phyloP scores from a whole-genome alignment of 2,888 invertebrate genomes.

The Drosophila nr. fundita region DNA sequence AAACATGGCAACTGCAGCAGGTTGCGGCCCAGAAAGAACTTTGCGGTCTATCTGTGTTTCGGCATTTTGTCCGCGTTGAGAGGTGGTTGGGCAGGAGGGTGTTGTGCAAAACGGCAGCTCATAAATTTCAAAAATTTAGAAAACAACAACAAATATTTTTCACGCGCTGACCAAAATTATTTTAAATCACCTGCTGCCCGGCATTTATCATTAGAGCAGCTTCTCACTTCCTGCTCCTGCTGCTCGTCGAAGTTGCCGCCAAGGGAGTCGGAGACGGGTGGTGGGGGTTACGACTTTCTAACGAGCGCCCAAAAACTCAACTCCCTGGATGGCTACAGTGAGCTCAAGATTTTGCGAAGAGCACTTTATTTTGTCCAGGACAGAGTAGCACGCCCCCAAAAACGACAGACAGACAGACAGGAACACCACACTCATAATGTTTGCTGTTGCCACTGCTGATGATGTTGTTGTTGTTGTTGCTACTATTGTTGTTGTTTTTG shows the following conservation, averaged over 20 bases:
- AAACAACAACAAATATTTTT: slow-evolving; percentile 71
- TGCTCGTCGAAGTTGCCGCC: not conserved
- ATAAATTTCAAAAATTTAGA: slow-evolving; percentile 72
- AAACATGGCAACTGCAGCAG: slow-evolving; percentile 61
- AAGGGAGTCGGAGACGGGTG: not conserved
- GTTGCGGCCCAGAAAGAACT: slow-evolving; percentile 49
- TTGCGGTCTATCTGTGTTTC: slow-evolving; percentile 31
- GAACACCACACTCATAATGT: slow-evolving; percentile 62
- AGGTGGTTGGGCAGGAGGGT: not conserved
- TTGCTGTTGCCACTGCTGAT: slow-evolving; percentile 18
- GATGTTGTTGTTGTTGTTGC: slow-evolving; percentile 19
- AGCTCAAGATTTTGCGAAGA: slow-evolving; percentile 67
- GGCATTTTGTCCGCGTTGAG: not conserved
- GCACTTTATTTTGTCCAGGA: slow-evolving; percentile 71
- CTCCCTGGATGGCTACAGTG: slow-evolving; percentile 49
- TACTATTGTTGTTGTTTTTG: slow-evolving; percentile 58
- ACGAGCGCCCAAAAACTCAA: slow-evolving; percentile 58
- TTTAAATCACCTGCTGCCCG: slow-evolving; percentile 81
- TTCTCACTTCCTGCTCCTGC: not conserved
- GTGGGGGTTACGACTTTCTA: slow-evolving; percentile 31
- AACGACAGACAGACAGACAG: slow-evolving; percentile 28
- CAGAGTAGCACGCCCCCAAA: slow-evolving; percentile 57
- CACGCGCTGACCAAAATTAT: slow-evolving; percentile 76
- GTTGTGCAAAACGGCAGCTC: slow-evolving; percentile 61
- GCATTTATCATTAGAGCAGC: slow-evolving; percentile 76